Conservation (phyloP, 1,140 invertebrate species). For the Oncopodura yosiiana region DNA sequence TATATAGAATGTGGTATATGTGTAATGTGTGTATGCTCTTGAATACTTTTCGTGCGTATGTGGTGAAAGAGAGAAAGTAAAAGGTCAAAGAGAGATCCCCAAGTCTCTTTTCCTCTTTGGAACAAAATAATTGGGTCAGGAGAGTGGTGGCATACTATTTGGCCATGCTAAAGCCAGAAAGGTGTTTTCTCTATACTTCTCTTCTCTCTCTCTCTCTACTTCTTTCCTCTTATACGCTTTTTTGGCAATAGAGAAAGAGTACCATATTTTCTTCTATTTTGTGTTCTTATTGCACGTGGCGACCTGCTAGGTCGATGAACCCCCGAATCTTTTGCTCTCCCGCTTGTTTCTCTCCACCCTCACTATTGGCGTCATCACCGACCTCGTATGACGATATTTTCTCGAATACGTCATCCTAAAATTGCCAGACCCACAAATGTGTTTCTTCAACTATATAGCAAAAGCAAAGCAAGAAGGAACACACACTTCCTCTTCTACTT, state of each 20-base stretch:
- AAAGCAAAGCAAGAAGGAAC: background rate
- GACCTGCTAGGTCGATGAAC: constrained; percentile 29
- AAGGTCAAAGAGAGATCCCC: background rate
- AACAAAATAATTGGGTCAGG: too few relatives aligned
- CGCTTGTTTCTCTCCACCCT: constrained; percentile 18
- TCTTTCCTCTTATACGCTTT: too few relatives aligned
- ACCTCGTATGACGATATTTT: constrained; percentile 28
- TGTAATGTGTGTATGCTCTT: too few relatives aligned
- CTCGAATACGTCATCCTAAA: constrained; percentile 20
- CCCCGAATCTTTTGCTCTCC: constrained; percentile 14
- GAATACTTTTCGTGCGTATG: too few relatives aligned
- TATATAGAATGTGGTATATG: too few relatives aligned
- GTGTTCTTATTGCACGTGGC: constrained; percentile 16
- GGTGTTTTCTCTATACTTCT: too few relatives aligned
- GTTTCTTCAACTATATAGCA: background rate
- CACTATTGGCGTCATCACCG: constrained; percentile 29
- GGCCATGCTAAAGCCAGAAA: too few relatives aligned
- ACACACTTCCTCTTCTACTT: background rate
- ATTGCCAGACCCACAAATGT: constrained; percentile 5
- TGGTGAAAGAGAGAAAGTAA: constrained; percentile 11
- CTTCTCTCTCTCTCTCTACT: too few relatives aligned
- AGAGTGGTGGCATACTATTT: too few relatives aligned
- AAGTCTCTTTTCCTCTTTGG: background rate
- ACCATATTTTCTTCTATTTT: too few relatives aligned
- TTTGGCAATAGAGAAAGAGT: too few relatives aligned